Percentiles rank a stretch among this genome's conserved stretches.
These are phyloP conservation scores for Isaurus tuberculatus DNA, from an alignment of 92 coral and sea anemone species.

Conservation along the genomic window DNA sequence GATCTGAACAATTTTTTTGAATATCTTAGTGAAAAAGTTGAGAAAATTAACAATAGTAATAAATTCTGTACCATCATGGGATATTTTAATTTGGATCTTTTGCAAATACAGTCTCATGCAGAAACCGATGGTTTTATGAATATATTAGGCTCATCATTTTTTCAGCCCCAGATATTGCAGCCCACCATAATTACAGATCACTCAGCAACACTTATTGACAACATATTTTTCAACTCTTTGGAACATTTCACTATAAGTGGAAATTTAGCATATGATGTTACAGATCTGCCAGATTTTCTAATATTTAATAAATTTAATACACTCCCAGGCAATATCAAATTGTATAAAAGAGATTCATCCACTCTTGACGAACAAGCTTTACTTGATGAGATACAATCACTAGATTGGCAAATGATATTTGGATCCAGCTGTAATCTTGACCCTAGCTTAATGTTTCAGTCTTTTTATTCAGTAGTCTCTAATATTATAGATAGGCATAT, in stretches of 20 bases:
- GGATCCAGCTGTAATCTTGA: constrained; percentile 25
- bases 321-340: too few species aligned
- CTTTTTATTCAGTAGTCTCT: constrained; percentile 34
- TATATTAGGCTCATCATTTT: too few species aligned
- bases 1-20: constrained; percentile 21
- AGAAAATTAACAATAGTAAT: constrained; percentile 49
- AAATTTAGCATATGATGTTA: too few species aligned
- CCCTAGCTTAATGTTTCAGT: constrained; percentile 40
- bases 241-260: too few species aligned
- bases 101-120: constrained; percentile 17
- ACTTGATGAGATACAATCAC: constrained; percentile 35
- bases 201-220: too few species aligned
- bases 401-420: constrained; percentile 52
- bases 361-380: constrained; percentile 42
- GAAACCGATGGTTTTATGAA: too few species aligned
- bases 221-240: too few species aligned
- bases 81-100: constrained; percentile 18
- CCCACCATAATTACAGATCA: too few species aligned
- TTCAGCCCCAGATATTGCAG: too few species aligned
- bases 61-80: constrained; percentile 16
- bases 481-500: constrained; percentile 39
- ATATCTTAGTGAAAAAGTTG: constrained; percentile 48
- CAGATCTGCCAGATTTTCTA: too few species aligned
- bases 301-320: constrained; percentile 51
- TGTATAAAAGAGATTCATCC: constrained; percentile 49